phyloP scores from a whole-genome alignment of 2,888 invertebrate species.

The Yponomeuta evonymella region DNA sequence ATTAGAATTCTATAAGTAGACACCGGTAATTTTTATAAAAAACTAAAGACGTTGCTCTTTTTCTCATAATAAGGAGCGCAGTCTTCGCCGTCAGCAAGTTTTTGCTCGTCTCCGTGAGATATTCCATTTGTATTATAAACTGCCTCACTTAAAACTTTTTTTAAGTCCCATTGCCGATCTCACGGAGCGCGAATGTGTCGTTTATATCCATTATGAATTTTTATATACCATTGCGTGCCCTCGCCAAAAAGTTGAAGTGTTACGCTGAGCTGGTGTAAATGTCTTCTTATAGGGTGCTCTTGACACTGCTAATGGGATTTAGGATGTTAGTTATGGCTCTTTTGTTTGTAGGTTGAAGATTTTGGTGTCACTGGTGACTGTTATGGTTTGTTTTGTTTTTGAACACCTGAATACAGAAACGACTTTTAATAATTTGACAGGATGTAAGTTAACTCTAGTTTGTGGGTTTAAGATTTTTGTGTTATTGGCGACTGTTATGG shows the following conservation, averaged over 20 bases:
- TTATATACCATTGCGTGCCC: slow-evolving; percentile 19
- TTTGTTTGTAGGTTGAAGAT: neutral
- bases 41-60: neutral
- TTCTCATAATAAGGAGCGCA: slow-evolving; percentile 1
- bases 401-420: neutral
- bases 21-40: neutral
- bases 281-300: slow-evolving; percentile 22
- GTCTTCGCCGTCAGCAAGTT: slow-evolving; percentile 29
- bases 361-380: neutral
- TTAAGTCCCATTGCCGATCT: slow-evolving; percentile 41
- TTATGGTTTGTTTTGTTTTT: neutral
- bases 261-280: slow-evolving; percentile 27
- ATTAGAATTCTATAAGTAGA: neutral
- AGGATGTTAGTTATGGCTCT: slow-evolving; percentile 1
- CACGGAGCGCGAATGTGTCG: slow-evolving; percentile 48
- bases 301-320: slow-evolving; percentile 3
- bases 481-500: too few species aligned
- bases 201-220: slow-evolving; percentile 35
- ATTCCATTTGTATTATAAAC: slow-evolving; percentile 38
- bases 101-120: slow-evolving; percentile 42
- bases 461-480: too few species aligned
- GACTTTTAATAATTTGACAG: too few species aligned
- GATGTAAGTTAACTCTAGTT: too few species aligned
- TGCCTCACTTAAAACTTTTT: slow-evolving; percentile 28
- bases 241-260: slow-evolving; percentile 34